Evolutionary conservation across 2,888 invertebrate genomes (phyloP).

Genomic region (Poecilobothrus nobilitatus): DNA sequence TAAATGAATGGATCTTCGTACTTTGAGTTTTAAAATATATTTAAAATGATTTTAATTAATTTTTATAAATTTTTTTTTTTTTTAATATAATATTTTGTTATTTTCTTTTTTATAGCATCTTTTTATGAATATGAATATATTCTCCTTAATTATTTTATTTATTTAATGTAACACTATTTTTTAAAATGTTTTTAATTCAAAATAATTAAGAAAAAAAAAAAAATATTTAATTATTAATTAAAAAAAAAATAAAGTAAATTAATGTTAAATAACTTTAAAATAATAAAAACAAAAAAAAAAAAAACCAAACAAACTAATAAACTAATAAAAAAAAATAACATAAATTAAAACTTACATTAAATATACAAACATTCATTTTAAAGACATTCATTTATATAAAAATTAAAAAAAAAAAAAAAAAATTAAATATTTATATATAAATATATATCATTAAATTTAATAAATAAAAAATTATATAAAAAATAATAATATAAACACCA

Average conservation of each 20-base stretch:
- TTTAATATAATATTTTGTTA: too few species aligned
- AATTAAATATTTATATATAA: neutral
- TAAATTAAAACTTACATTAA: constrained; percentile 7
- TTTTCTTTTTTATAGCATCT: too few species aligned
- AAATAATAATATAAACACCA: constrained; percentile 10
- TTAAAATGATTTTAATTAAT: too few species aligned
- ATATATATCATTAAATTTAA: neutral
- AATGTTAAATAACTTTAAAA: too few species aligned
- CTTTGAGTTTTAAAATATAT: too few species aligned
- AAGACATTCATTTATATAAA: neutral
- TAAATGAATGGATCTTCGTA: too few species aligned
- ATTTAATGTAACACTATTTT: neutral
- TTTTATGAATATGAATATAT: too few species aligned
- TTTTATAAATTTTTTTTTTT: too few species aligned
- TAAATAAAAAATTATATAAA: neutral
- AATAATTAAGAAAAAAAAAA: neutral
- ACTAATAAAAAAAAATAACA: neutral
- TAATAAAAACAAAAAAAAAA: neutral
- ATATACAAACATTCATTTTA: neutral
- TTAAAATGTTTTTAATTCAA: neutral
- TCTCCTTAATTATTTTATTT: too few species aligned
- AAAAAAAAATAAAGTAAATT: too few species aligned
- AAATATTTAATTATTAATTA: too few species aligned
- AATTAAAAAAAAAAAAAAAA: neutral
- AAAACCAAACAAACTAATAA: too few species aligned